Base-by-base conservation (phyloP, 2,888 invertebrate genomes). In the Blastobasis adustella region DNA sequence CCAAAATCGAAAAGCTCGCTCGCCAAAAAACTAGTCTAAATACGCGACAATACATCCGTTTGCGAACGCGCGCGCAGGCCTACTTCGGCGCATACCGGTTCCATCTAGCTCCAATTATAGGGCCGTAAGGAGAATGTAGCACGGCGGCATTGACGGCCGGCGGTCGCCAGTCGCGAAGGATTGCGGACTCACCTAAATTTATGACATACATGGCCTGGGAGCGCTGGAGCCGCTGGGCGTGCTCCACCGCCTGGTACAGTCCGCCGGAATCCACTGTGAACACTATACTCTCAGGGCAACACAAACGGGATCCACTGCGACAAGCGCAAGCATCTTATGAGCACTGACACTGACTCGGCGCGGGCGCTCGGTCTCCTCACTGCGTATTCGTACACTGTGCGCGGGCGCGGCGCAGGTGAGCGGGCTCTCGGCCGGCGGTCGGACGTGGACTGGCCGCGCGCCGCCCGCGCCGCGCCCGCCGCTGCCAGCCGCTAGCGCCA, bases 141-240 rank as follows among this genome's bases (percentile, higher is more conserved):
- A 66, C 43, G 23, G 5, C 45, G 53, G 40, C 49, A 51, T 61
- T 66, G 65, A 63, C 64, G 62, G 23, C 23, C 23, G 23, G 1
- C 23, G 23, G 23, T 23, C 60, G 57, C 67, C 69, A 72, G 67
- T 69, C 68, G 67, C 67, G 62, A 73, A 71, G 67, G 69, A 72
- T 66, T 72, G 76, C 79, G 79, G 79, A 84, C 89, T 87, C 81
- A 89, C 89, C 89, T 84, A 89, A 82, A 85, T 89, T 89, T 64
- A 89, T 86, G 85, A 88, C 89, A 85, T 88, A 89, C 89, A 89
- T 89, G 77, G 86, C 87, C 84, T 81, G 87, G 77, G 87, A 86
- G 84, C 87, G 86, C 80, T 85, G 83, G 78, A 86, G 83, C 79
- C 84, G 80, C 67, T 80, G 77, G 69, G 86, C 79, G 76, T 81